phyloP scores from a whole-genome alignment of 2,797 vertebrate genomes.

The Eulemur rubriventer region DNA sequence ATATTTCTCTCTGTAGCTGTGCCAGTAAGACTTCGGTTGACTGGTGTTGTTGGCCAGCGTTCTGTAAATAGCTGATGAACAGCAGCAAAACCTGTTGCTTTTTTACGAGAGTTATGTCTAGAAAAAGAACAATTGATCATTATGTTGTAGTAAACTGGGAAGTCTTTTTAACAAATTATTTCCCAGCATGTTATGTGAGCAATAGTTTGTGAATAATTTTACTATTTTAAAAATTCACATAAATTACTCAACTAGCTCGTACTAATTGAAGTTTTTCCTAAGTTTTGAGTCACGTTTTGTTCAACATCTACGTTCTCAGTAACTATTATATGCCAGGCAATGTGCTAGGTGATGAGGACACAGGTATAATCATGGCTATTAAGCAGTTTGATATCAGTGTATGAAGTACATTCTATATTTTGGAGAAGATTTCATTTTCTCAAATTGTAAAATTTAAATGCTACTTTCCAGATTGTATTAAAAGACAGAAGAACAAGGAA shows the following conservation, averaged over 20 bases:
- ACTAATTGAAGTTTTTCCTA: not conserved
- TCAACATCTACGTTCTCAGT: not conserved
- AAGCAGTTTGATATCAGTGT: not conserved
- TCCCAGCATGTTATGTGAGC: not conserved
- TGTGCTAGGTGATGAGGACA: not conserved
- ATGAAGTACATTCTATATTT: not conserved
- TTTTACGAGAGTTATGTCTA: conserved; percentile 92
- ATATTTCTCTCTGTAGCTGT: conserved; percentile 96
- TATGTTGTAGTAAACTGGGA: not conserved
- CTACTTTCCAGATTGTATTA: not conserved
- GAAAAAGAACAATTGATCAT: conserved; percentile 19
- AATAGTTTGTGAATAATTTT: not conserved
- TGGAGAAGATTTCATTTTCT: not conserved
- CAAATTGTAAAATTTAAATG: not conserved
- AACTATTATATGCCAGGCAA: not conserved
- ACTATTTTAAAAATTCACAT: conserved; percentile 30
- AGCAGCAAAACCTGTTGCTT: conserved; percentile 93
- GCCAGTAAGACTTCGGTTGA: conserved; percentile 89
- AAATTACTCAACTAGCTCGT: not conserved
- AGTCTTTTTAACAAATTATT: not conserved
- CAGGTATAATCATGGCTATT: not conserved
- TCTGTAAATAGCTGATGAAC: conserved; percentile 97
- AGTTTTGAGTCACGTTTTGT: not conserved
- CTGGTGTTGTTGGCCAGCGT: conserved; percentile 92
- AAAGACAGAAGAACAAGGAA: not conserved